phyloP scores from a whole-genome alignment of 30 jellyfish, hydroid and myxozoan genomes.

The Aurelia aurita complex sp. Pacific region DNA sequence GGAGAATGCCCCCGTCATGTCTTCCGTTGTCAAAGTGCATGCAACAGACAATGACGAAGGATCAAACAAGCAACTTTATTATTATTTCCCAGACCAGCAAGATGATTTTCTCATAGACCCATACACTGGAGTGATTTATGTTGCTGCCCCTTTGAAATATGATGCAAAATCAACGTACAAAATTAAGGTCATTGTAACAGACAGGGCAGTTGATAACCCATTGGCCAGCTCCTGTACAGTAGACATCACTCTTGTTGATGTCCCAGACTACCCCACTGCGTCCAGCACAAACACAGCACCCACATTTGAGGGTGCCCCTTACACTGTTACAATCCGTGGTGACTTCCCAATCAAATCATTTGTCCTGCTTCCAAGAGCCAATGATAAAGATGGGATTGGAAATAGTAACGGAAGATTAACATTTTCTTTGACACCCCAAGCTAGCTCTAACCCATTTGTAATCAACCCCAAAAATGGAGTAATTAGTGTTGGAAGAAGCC shows the following conservation, averaged over 20 bases:
- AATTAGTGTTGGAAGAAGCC: slow-evolving; percentile 46
- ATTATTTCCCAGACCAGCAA: slow-evolving; percentile 65
- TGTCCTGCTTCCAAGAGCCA: slow-evolving; percentile 74
- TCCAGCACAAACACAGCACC: slow-evolving; percentile 57
- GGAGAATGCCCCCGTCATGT: slow-evolving; percentile 78
- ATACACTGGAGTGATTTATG: slow-evolving; percentile 86
- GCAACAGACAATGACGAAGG: slow-evolving; percentile 97
- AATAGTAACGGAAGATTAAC: slow-evolving; percentile 54
- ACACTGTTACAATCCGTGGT: slow-evolving; percentile 77
- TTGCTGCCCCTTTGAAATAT: slow-evolving; percentile 76
- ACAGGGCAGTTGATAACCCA: slow-evolving; percentile 74
- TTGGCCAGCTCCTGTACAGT: slow-evolving; percentile 63
- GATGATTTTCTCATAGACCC: slow-evolving; percentile 89
- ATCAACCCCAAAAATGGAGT: slow-evolving; percentile 89
- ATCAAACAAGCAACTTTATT: slow-evolving; percentile 82
- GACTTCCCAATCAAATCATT: slow-evolving; percentile 83
- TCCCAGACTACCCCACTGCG: slow-evolving; percentile 76
- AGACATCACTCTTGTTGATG: slow-evolving; percentile 73
- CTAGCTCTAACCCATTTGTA: slow-evolving; percentile 50
- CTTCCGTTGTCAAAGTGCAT: slow-evolving; percentile 82
- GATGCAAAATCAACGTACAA: slow-evolving; percentile 32
- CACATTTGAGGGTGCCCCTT: slow-evolving; percentile 39
- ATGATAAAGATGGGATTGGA: slow-evolving; percentile 68
- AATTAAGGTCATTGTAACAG: slow-evolving; percentile 80
- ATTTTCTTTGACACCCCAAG: slow-evolving; percentile 52